Conservation (phyloP, 2,113 vertebrate genomes). For the Illadopsis cleaveri region DNA sequence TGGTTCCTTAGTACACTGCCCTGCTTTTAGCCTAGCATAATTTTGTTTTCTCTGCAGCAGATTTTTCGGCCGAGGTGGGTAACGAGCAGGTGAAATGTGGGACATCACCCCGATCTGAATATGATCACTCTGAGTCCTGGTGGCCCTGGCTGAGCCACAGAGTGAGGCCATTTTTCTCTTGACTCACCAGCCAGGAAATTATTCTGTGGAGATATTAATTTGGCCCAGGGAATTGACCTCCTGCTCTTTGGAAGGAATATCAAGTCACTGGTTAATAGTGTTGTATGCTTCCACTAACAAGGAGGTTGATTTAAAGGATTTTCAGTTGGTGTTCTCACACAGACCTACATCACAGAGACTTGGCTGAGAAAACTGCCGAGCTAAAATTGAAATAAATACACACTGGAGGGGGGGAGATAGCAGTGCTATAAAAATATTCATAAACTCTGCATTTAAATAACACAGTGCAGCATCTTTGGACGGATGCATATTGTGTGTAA, state of each 20-base stretch:
- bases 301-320: conserved; percentile 28
- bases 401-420: not conserved
- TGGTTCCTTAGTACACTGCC: not conserved
- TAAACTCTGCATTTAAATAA: not conserved
- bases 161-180: not conserved
- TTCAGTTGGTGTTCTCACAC: not conserved
- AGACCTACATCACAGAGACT: not conserved
- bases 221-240: not conserved
- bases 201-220: not conserved
- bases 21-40: not conserved
- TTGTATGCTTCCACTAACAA: conserved; percentile 29
- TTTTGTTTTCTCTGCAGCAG: not conserved
- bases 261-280: not conserved
- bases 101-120: not conserved
- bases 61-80: not conserved
- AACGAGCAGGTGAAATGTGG: fast-evolving
- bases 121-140: not conserved
- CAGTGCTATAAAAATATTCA: not conserved
- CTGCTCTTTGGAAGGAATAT: conserved; percentile 37
- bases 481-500: not conserved
- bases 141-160: not conserved
- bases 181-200: not conserved
- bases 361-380: not conserved
- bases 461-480: not conserved
- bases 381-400: conserved; percentile 6